Conservation (phyloP, 2,888 invertebrate species). For the Hyles lineata region DNA sequence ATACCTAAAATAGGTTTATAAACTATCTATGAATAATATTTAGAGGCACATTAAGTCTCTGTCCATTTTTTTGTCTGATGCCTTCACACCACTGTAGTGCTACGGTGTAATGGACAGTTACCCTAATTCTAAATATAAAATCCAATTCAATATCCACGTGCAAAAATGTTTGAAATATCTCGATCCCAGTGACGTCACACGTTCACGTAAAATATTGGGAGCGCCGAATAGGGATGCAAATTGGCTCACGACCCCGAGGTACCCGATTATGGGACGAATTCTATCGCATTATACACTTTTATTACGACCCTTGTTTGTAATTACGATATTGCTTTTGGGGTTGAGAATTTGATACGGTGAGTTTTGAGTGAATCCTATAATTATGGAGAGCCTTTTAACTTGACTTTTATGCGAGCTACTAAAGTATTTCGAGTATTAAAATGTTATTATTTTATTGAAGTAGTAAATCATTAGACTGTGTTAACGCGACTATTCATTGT, state of each 20-base stretch:
- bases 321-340: not conserved
- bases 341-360: not conserved
- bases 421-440: no score
- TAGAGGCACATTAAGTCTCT: no score
- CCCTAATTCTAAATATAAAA: not conserved
- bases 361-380: no score
- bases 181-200: constrained; percentile 7
- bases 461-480: no score
- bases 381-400: no score
- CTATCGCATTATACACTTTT: constrained; percentile 14
- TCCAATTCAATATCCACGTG: not conserved
- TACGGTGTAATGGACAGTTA: not conserved
- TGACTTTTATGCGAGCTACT: no score
- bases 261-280: constrained; percentile 54
- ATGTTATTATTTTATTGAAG: no score
- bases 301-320: constrained; percentile 1
- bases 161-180: not conserved
- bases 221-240: constrained; percentile 50
- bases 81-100: no score
- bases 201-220: constrained; percentile 54
- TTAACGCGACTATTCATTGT: no score
- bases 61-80: no score
- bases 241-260: constrained; percentile 47
- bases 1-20: no score
- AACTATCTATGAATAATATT: no score